Percentiles rank a stretch among this genome's conserved stretches.
Evolutionary conservation across 2,888 invertebrate species (phyloP).

Genomic region (Ecliptopera silaceata): DNA sequence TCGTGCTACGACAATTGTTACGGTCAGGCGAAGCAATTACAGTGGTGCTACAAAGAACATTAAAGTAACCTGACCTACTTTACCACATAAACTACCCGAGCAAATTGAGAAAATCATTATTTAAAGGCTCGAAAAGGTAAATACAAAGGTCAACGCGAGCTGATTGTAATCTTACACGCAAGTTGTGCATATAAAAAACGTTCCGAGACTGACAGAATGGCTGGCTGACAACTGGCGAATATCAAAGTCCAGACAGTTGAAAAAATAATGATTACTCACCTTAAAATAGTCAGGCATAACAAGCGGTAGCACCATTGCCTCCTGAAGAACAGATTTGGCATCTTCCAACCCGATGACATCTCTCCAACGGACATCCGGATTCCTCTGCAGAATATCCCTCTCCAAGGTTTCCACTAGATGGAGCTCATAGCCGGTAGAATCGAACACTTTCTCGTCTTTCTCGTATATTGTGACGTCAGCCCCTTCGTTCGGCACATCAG

Average conservation of each 20-base stretch:
- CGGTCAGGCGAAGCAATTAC: slow-evolving; percentile 21
- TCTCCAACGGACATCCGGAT: slow-evolving; percentile 92
- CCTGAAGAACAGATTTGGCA: slow-evolving; percentile 90
- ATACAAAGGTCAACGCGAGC: slow-evolving; percentile 35
- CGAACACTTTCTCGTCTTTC: slow-evolving; percentile 81
- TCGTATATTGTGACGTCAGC: slow-evolving; percentile 63
- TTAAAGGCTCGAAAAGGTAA: slow-evolving; percentile 42
- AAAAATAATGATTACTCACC: slow-evolving; percentile 54
- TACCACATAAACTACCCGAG: slow-evolving; percentile 28
- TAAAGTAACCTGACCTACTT: slow-evolving; percentile 29
- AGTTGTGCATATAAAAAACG: slow-evolving; percentile 50
- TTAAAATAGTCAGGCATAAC: slow-evolving; percentile 95
- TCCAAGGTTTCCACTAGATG: slow-evolving; percentile 92
- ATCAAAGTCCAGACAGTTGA: neutral
- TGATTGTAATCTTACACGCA: slow-evolving; percentile 61
- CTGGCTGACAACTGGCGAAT: too few relatives aligned
- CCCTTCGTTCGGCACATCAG: slow-evolving; percentile 66
- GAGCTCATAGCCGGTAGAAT: slow-evolving; percentile 87
- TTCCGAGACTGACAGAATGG: too few relatives aligned
- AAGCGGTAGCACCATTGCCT: slow-evolving; percentile 93
- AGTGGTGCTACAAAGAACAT: slow-evolving; percentile 18
- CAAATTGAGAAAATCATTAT: slow-evolving; percentile 38
- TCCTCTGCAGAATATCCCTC: slow-evolving; percentile 91
- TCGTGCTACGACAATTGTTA: slow-evolving; percentile 12
- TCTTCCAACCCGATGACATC: slow-evolving; percentile 89